Percentiles rank a stretch among this genome's conserved stretches.
Evolutionary conservation across 2,113 vertebrate genomes (phyloP).

Genomic region (Neotoma lepida): DNA sequence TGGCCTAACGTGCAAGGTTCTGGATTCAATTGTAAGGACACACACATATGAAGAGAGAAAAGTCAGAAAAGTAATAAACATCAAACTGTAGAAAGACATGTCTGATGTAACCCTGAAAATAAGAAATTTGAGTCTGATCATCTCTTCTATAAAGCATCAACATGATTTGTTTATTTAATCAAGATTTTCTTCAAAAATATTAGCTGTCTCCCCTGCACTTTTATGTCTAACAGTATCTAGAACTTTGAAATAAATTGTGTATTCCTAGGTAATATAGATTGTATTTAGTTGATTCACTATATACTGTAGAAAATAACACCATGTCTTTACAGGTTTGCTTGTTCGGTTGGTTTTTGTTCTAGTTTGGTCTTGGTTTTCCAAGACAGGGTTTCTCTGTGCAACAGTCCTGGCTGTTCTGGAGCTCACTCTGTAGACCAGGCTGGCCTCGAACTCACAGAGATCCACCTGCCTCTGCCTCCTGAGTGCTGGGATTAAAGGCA

Average conservation of each 20-base stretch:
- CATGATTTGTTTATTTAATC: conserved; percentile 23
- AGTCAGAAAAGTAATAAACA: neutral
- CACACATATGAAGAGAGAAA: neutral
- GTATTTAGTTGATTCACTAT: conserved; percentile 6
- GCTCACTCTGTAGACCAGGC: neutral
- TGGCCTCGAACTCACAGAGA: neutral
- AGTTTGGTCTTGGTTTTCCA: neutral
- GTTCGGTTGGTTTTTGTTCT: neutral
- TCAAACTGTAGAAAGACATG: neutral
- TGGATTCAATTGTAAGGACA: neutral
- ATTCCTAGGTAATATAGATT: conserved; percentile 29
- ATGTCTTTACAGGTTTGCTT: neutral
- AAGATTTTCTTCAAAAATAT: conserved; percentile 18
- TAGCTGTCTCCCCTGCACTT: neutral
- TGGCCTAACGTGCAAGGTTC: no score
- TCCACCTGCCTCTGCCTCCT: neutral
- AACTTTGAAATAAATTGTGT: conserved; percentile 17
- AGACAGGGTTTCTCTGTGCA: neutral
- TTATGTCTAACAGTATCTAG: neutral
- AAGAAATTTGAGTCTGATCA: conserved; percentile 23
- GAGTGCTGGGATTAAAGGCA: neutral
- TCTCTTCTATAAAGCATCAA: conserved; percentile 37
- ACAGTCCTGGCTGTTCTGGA: neutral
- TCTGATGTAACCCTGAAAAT: neutral
- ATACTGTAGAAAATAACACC: neutral